These are phyloP conservation scores for Pseudoatta argentina DNA, from an alignment of 1,140 invertebrate genomes.

Conservation along the genomic window DNA sequence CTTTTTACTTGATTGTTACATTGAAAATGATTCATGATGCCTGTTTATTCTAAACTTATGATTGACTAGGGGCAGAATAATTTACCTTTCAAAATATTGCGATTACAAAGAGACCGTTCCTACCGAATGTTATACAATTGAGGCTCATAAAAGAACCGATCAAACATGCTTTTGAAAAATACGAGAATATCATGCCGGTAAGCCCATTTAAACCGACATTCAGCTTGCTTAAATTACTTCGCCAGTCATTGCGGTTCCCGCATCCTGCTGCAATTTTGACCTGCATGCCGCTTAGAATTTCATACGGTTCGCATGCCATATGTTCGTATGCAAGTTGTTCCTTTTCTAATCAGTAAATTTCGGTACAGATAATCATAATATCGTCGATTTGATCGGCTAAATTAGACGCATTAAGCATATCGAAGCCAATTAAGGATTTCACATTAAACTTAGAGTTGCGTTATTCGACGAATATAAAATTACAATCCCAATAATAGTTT, in stretches of 20 bases:
- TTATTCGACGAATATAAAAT: constrained; percentile 24
- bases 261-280: constrained; percentile 69
- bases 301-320: constrained; percentile 69
- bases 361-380: background rate
- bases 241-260: constrained; percentile 69
- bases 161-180: constrained; percentile 32
- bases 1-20: background rate
- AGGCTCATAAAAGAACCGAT: constrained; percentile 27
- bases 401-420: constrained; percentile 11
- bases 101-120: constrained; percentile 11
- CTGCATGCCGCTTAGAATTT: constrained; percentile 44
- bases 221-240: constrained; percentile 14
- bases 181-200: constrained; percentile 25
- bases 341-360: constrained; percentile 11
- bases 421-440: constrained; percentile 1
- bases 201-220: constrained; percentile 47
- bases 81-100: constrained; percentile 15
- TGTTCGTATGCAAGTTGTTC: constrained; percentile 75
- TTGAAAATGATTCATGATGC: background rate
- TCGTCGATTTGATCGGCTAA: background rate
- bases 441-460: constrained; percentile 8
- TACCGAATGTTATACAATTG: constrained; percentile 10
- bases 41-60: background rate
- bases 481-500: background rate
- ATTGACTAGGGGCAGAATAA: constrained; percentile 8